Base-by-base conservation (phyloP, 1,140 invertebrate species). In the Cardiocondyla obscurior region DNA sequence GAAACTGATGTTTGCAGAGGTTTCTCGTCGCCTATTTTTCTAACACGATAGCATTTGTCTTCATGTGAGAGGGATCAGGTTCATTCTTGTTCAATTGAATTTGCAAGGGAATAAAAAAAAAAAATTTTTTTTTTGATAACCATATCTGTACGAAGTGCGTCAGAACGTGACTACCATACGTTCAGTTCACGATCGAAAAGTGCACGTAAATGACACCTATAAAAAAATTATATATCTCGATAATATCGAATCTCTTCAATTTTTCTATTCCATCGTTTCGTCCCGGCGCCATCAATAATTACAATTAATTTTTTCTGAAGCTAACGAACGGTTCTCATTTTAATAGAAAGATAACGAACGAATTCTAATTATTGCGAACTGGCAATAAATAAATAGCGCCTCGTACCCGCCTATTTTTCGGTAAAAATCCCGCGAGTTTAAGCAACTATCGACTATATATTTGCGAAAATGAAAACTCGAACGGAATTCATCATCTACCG, bases 41-140 rank as follows among this genome's bases (percentile, higher is more conserved):
- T 79, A 77, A 53, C 60, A 53, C 60, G 60, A 28, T 64, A 19
- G n/a, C 49, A 42, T 60, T 74, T 62, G 39, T 60, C 39, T 46
- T 28, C 7, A 33, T 49, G 44, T 53, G 7, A 12, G 22, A 53
- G 46, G 25, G 42, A 69, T 55, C 49, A 19, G 25, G 25, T n/a
- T 67, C 55, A 36, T 67, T 76, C 25, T 67, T 69, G 46, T 67
- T 76, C 53, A 79, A 79, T 79, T 79, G 33, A 79, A 79, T 79
- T 69, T 69, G 33, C 33, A 10, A 67, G 46, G 46, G 67, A 79
- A 67, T 67, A 12, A 79, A 69, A 79, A 79, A 60, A 79, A 25
- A n/a, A n/a, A n/a, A n/a, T n/a, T n/a, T n/a, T n/a, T n/a, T 67
- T 79, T 79, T 79, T n/a, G 62, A 79, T 42, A 67, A 39, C 62